These are phyloP conservation scores for Gila orcuttii DNA, from an alignment of 2,113 vertebrate species.

Conservation along the genomic window DNA sequence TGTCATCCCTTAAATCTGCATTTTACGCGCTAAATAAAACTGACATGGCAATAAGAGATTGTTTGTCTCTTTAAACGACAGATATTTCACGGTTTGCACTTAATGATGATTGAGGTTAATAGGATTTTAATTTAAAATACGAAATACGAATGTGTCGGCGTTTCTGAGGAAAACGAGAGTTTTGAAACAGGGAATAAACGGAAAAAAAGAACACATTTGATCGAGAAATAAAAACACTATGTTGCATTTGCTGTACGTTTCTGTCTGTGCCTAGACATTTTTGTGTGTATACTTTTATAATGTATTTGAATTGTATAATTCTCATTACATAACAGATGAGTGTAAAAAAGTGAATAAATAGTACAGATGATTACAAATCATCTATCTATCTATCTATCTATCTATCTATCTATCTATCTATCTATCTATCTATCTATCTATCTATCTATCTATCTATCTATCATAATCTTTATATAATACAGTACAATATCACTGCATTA, in stretches of 20 bases:
- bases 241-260: background rate
- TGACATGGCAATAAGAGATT: too few relatives aligned
- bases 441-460: background rate
- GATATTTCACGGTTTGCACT: background rate
- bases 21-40: background rate
- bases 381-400: too few relatives aligned
- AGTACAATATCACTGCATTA: background rate
- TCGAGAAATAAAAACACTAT: too few relatives aligned
- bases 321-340: too few relatives aligned
- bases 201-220: background rate
- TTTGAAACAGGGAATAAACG: background rate
- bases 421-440: too few relatives aligned
- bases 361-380: too few relatives aligned
- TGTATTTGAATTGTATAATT: too few relatives aligned
- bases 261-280: background rate
- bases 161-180: background rate
- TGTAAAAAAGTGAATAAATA: too few relatives aligned
- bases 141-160: background rate
- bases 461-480: background rate
- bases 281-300: background rate
- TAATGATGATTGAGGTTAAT: background rate
- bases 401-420: too few relatives aligned
- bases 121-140: too few relatives aligned
- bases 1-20: background rate
- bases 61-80: background rate